Evolutionary conservation across 2,888 invertebrate species (phyloP).

Genomic region (Coecobrya sp.): DNA sequence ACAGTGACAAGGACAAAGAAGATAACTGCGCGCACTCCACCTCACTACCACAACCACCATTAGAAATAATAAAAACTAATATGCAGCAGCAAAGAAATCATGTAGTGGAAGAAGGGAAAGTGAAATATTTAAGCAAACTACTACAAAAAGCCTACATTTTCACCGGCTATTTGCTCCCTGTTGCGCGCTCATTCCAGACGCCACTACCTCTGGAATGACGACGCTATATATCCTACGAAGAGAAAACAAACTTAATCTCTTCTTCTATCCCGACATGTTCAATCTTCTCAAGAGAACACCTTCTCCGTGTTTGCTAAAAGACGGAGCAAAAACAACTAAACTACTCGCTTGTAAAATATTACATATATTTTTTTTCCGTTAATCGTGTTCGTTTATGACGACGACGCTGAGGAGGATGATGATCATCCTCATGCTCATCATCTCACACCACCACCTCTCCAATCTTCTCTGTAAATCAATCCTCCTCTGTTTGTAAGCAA

Average conservation of each 20-base stretch:
- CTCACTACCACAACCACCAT: slow-evolving; percentile 50
- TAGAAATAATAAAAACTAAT: neutral
- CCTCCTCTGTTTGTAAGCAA: slow-evolving; percentile 21
- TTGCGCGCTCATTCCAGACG: slow-evolving; percentile 37
- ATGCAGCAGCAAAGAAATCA: neutral
- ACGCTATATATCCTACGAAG: neutral
- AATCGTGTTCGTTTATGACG: slow-evolving; percentile 35
- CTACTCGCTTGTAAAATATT: neutral
- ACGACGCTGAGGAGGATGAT: slow-evolving; percentile 31
- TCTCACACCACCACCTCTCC: neutral
- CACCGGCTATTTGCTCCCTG: neutral
- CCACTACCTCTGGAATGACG: slow-evolving; percentile 37
- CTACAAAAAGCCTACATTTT: slow-evolving; percentile 15
- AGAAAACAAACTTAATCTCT: neutral
- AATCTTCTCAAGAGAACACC: neutral
- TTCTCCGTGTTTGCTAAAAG: no score
- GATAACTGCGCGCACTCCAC: slow-evolving; percentile 29
- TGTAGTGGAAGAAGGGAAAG: neutral
- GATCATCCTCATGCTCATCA: slow-evolving; percentile 49
- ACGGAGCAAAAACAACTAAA: no score
- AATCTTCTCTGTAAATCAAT: slow-evolving; percentile 17
- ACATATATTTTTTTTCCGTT: neutral
- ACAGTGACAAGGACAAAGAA: slow-evolving; percentile 9
- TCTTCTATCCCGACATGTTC: neutral
- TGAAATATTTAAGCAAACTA: neutral